Conservation (phyloP, 1,140 invertebrate genomes). For the Oppia nitens region DNA sequence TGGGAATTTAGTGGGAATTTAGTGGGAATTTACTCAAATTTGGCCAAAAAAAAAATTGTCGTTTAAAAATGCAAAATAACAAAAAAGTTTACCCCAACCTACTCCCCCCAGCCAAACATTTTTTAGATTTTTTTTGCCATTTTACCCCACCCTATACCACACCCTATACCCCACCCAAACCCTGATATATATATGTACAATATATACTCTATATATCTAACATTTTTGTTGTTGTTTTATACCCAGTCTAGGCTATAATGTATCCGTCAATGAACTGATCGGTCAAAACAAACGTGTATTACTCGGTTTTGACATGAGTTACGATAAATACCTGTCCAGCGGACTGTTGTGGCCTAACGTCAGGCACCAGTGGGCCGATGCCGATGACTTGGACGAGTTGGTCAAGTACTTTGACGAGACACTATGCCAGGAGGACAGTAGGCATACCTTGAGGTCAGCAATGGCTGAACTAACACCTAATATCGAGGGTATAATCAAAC, state of each 20-base stretch:
- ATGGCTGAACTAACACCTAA: constrained; percentile 56
- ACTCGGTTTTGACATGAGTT: constrained; percentile 34
- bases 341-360: constrained; percentile 31
- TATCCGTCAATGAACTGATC: constrained; percentile 35
- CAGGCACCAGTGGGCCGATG: constrained; percentile 42
- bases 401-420: constrained; percentile 29
- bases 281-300: constrained; percentile 34
- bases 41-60: no score
- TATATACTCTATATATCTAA: neutral
- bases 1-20: no score
- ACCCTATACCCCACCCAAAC: no score
- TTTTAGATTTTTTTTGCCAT: no score
- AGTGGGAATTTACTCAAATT: no score
- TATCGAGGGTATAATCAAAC: constrained; percentile 41
- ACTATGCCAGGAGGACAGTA: constrained; percentile 13
- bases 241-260: neutral
- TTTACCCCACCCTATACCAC: no score
- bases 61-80: no score
- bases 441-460: constrained; percentile 12
- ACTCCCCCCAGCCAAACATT: no score
- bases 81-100: no score
- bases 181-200: neutral
- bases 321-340: constrained; percentile 7
- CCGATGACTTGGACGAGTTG: constrained; percentile 32
- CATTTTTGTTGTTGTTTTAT: neutral